A percentile compares a stretch with the other conserved stretches of the same genome.
Evolutionary conservation across 2,113 vertebrate species (phyloP).

Genomic region (Brachyhypopomus occidentalis): DNA sequence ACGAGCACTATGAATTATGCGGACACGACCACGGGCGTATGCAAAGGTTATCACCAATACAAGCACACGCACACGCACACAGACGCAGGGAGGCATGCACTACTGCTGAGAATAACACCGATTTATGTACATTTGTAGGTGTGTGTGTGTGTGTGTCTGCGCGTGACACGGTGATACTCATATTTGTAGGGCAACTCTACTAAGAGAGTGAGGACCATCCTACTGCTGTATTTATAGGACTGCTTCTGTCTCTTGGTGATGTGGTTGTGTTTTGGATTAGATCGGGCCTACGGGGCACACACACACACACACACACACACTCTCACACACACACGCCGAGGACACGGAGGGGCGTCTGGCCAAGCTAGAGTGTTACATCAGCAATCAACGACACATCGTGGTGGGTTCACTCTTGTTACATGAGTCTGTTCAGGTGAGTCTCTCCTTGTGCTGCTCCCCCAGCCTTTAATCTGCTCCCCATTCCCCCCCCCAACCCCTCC

Average conservation of each 20-base stretch:
- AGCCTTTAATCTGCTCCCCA: slow-evolving; percentile 4
- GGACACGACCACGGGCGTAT: slow-evolving; percentile 26
- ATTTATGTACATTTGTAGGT: slow-evolving; percentile 2
- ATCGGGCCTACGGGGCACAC: no score
- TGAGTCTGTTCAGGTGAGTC: not conserved
- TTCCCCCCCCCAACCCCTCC: not conserved
- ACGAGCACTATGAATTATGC: slow-evolving; percentile 29
- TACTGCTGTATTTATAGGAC: not conserved
- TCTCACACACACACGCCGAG: not conserved
- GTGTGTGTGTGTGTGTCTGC: not conserved
- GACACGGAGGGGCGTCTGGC: not conserved
- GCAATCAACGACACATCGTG: not conserved
- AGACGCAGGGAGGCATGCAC: slow-evolving; percentile 41
- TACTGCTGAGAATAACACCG: slow-evolving; percentile 32
- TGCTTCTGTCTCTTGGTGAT: slow-evolving; percentile 33
- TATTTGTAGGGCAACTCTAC: not conserved
- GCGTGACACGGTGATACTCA: not conserved
- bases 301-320: not conserved
- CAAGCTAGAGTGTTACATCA: not conserved
- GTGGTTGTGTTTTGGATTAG: slow-evolving; percentile 5
- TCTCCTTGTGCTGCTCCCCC: not conserved
- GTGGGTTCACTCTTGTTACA: not conserved
- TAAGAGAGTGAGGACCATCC: not conserved
- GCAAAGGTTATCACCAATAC: slow-evolving; percentile 33
- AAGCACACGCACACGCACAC: slow-evolving; percentile 21